Evolutionary conservation across 2,113 vertebrate species (phyloP), one percentile per base, ranked within the genome.

Genomic region (Oriolus oriolus): DNA sequence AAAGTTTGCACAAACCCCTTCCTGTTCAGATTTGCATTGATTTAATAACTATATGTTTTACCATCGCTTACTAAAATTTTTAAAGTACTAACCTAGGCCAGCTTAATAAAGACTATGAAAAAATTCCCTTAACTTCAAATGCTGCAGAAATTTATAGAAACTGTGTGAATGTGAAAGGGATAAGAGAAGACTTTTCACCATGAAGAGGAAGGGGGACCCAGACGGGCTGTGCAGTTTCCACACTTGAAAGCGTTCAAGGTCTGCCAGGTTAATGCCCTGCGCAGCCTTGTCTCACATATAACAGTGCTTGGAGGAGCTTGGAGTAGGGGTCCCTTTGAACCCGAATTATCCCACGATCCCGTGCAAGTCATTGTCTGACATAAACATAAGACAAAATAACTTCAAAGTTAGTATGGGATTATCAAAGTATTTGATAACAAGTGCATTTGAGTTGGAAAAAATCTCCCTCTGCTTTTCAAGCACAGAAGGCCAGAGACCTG

Each of bases 381-480:
- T 7, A 85, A 82, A 75, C 52, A 68, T 28, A 49, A 76, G 44
- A 71, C 65, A 71, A 85, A 90, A 52, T 14, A 89, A 83, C 94
- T 87, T 97, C 87, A 93, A 87, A 94, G 84, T 52, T 75, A 80
- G 16, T 10, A 71, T 3, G 39, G 61, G 78, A 89, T 89, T 95
- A 95, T 68, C 78, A 71, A 94, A 93, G 77, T 56, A 28, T 79
- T 93, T 87, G 90, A 82, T 89, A 64, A 44, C 52, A 81, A 87
- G 57, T 26, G 35, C 69, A 61, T 71, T 60, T 31, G 39, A 68
- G 70, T 37, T 53, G 10, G 66, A 73, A 57, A 70, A 92, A 87
- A 9, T 54, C 39, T 54, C 41, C 20, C 52, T 68, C 56, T 79
- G 61, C 61, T 89, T 91, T 87, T 93, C 42, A 79, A 82, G 35